Evolutionary conservation across 2,113 vertebrate genomes (phyloP).

Genomic region (Hipposideros armiger): DNA sequence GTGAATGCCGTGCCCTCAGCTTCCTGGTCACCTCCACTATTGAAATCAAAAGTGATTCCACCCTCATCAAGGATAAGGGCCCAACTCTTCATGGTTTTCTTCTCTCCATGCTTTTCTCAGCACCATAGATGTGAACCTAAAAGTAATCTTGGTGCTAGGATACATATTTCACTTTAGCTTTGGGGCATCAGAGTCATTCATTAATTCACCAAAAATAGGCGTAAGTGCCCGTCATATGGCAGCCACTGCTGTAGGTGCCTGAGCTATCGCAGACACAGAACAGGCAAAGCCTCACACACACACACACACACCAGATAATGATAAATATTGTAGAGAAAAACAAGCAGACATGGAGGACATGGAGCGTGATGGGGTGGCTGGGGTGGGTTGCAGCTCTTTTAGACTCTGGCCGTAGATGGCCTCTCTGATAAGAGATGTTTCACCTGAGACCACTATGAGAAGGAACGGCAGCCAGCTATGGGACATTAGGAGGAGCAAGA

Average conservation of each 20-base stretch:
- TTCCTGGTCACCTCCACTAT: accelerated
- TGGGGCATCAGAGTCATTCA: not conserved
- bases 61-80: not conserved
- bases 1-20: not conserved
- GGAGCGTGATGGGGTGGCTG: not conserved
- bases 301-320: not conserved
- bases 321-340: not conserved
- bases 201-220: not conserved
- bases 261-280: not conserved
- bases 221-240: too few relatives aligned
- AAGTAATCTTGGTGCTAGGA: not conserved
- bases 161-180: not conserved
- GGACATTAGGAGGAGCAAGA: not conserved
- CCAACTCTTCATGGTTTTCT: not conserved
- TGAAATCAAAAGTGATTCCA: not conserved
- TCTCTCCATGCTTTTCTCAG: not conserved
- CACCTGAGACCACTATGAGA: not conserved
- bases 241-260: not conserved
- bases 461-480: too few relatives aligned
- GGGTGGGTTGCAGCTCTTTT: not conserved
- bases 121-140: not conserved
- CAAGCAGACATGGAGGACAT: accelerated
- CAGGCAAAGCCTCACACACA: not conserved
- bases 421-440: not conserved
- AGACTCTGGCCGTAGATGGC: not conserved